A percentile compares a stretch with the other conserved stretches of the same genome.
Conservation (phyloP, 2,113 vertebrate species). For the Pionites leucogaster region DNA sequence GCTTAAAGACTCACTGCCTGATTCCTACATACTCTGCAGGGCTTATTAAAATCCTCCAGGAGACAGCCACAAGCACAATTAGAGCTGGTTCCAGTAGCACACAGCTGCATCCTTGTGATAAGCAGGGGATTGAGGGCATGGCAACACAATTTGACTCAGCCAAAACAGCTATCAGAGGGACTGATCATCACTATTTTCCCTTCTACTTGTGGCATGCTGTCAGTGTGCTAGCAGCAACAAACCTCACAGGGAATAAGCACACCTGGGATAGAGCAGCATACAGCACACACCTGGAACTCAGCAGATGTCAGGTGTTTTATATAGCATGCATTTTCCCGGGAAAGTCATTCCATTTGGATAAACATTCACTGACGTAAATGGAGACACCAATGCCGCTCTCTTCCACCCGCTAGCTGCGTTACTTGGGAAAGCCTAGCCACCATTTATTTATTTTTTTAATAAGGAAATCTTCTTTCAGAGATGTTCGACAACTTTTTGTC, state of each 20-base stretch:
- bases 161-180: background rate
- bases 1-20: slow-evolving; percentile 39
- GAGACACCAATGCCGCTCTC: background rate
- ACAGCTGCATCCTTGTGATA: slow-evolving; percentile 46
- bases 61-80: slow-evolving; percentile 27
- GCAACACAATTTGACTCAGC: slow-evolving; percentile 26
- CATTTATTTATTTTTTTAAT: background rate
- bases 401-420: background rate
- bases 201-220: background rate
- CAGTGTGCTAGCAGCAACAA: slow-evolving; percentile 35
- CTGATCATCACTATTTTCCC: background rate
- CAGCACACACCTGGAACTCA: slow-evolving; percentile 54
- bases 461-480: background rate
- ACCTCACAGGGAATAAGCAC: slow-evolving; percentile 30
- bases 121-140: background rate
- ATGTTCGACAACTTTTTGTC: background rate
- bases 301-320: slow-evolving; percentile 49
- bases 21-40: slow-evolving; percentile 23
- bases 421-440: background rate
- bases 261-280: slow-evolving; percentile 32
- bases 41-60: slow-evolving; percentile 49
- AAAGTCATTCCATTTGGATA: slow-evolving; percentile 21
- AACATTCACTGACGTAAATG: background rate
- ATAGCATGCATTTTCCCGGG: background rate
- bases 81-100: slow-evolving; percentile 34